Percentiles rank a stretch among this genome's conserved stretches.
Conservation (phyloP, 2,113 vertebrate genomes). For the Erythrocercus mccallii region DNA sequence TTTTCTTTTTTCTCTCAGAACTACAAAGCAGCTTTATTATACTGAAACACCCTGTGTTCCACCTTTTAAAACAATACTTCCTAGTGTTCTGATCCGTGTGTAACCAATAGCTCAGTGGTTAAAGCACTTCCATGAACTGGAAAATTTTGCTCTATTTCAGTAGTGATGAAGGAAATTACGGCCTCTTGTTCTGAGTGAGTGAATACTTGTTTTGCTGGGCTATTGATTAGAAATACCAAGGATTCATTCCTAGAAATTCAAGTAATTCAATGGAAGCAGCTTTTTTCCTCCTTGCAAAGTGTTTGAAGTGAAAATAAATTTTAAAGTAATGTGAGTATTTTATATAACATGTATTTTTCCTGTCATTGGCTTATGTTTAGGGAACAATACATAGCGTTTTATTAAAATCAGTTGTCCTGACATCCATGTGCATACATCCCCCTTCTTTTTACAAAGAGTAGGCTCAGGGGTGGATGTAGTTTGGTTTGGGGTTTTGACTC, state of each 20-base stretch:
- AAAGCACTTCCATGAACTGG: background rate
- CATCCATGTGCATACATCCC: accelerated
- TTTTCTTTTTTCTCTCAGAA: background rate
- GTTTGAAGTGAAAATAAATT: background rate
- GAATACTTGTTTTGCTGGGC: background rate
- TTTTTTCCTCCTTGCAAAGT: background rate
- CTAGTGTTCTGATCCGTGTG: background rate
- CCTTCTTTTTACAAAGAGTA: accelerated
- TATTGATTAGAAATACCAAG: background rate
- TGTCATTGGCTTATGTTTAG: background rate
- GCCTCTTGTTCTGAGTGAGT: background rate
- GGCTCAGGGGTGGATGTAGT: accelerated
- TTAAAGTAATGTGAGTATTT: background rate
- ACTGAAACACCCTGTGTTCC: background rate
- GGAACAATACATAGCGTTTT: background rate
- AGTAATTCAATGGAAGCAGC: background rate
- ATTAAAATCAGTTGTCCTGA: background rate
- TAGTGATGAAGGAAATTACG: background rate
- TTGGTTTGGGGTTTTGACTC: background rate
- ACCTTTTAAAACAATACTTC: background rate
- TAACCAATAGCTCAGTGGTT: background rate
- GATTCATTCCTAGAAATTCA: background rate
- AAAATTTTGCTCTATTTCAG: background rate
- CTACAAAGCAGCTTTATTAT: background rate
- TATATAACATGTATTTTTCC: accelerated